Base-by-base conservation (phyloP, 1,140 invertebrate species). In the Drosophila setifemur region DNA sequence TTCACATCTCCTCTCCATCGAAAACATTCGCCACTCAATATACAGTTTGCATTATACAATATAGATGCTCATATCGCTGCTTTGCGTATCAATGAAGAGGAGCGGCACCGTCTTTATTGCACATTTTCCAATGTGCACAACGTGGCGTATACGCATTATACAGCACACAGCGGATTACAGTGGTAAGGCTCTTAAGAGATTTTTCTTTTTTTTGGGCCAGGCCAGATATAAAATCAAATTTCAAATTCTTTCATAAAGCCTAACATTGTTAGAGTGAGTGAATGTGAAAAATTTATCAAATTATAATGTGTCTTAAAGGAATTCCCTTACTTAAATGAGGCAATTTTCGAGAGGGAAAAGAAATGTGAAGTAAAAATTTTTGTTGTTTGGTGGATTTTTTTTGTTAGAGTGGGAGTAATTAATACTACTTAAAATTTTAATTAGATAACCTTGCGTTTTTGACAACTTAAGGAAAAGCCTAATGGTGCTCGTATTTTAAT, bases 1-100 rank as follows among this genome's bases (percentile, higher is more conserved):
- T 14, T 7, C 4, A 25, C 18, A 9, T 9, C 25, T 11, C 4
- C 23, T 4, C 16, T 11, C 28, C 23, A 43, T 39, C 47, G 49
- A 29, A 49, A 50, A 45, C 54, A 71, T 70, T 43, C 67, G 45
- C 19, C 66, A 53, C 45, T 52, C 66, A 60, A 57, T 57, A 69
- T 48, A 69, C 64, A 54, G 52, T 69, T 55, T 69, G 66, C 66
- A 66, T 64, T 64, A 49, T 66, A 57, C 52, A 69, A 69, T 57
- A 69, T 60, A 39, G 67, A 50, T 71, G 60, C 40, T 49, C 72
- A 57, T 72, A 75, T 75, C 58, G 67, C 50, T 67, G 77, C 60
- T 85, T 86, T 81, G 79, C 79, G 64, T 83, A 83, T 81, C 79
- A 81, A 85, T 85, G 72, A 85, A 81, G 72, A 69, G n/a, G n/a